Evolutionary conservation across 1,140 invertebrate genomes (phyloP).

Genomic region (Bicyclus anynana): DNA sequence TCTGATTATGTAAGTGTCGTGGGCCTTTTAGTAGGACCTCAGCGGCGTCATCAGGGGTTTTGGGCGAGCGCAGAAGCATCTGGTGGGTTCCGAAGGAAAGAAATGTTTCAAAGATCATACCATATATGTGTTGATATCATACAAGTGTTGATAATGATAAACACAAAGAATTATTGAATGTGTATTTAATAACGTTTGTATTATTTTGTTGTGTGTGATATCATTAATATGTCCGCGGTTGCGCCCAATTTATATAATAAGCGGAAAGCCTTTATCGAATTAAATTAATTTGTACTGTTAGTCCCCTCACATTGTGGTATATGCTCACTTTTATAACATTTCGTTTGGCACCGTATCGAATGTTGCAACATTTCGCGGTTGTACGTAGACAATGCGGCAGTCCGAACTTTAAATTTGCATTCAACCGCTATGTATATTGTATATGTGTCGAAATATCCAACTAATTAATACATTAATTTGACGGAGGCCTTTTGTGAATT

Average conservation of each 20-base stretch:
- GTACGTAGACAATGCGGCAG: slow-evolving; percentile 9
- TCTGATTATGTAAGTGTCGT: too few relatives aligned
- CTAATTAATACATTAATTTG: slow-evolving; percentile 7
- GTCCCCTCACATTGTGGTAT: slow-evolving; percentile 8
- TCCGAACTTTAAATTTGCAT: slow-evolving; percentile 8
- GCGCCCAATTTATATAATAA: background rate
- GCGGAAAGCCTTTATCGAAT: background rate
- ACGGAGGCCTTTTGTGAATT: background rate
- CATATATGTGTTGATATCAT: too few relatives aligned
- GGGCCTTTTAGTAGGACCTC: too few relatives aligned
- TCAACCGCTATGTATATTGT: slow-evolving; percentile 3
- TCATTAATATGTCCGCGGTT: background rate
- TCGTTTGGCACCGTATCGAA: slow-evolving; percentile 3
- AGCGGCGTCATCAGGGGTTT: too few relatives aligned
- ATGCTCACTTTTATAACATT: slow-evolving; percentile 10
- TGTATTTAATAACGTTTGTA: too few relatives aligned
- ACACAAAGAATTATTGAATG: too few relatives aligned
- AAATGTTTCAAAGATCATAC: too few relatives aligned
- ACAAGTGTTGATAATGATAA: too few relatives aligned
- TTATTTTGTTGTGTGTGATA: too few relatives aligned
- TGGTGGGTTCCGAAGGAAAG: too few relatives aligned
- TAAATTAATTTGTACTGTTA: background rate
- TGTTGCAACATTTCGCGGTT: slow-evolving; percentile 9
- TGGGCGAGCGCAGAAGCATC: too few relatives aligned
- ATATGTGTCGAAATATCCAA: slow-evolving; percentile 7